Evolutionary conservation across 2,888 invertebrate species (phyloP).

Genomic region (Thecophora atra): DNA sequence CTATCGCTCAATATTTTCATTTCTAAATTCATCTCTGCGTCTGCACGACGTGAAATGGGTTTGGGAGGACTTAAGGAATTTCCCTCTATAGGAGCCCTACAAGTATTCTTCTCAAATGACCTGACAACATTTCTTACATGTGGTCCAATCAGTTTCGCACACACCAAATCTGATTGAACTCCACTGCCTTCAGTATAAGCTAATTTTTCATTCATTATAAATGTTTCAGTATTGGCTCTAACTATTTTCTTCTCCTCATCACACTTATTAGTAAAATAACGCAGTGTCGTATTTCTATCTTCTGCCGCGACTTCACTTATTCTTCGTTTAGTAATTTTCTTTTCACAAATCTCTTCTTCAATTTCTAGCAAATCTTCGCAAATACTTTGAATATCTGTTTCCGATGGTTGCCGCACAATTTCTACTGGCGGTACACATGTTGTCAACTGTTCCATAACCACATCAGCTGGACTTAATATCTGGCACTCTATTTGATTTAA

Average conservation of each 20-base stretch:
- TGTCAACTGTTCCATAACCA: constrained; percentile 49
- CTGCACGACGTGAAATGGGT: constrained; percentile 48
- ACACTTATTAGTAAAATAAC: neutral
- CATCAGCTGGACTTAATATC: constrained; percentile 53
- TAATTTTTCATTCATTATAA: constrained; percentile 28
- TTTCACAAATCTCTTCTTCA: constrained; percentile 60
- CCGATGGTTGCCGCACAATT: constrained; percentile 51
- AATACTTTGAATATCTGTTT: constrained; percentile 47
- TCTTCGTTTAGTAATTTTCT: constrained; percentile 52
- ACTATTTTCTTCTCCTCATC: neutral
- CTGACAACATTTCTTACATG: constrained; percentile 70
- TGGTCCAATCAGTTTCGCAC: constrained; percentile 50
- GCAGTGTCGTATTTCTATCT: neutral
- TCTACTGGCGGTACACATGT: constrained; percentile 49
- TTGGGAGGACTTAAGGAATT: constrained; percentile 58
- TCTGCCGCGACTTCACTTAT: constrained; percentile 49
- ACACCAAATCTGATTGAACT: neutral
- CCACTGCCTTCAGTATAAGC: neutral
- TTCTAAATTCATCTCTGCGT: constrained; percentile 51
- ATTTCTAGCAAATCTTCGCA: constrained; percentile 45
- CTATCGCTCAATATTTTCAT: constrained; percentile 53
- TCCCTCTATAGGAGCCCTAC: constrained; percentile 45
- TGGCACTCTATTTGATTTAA: constrained; percentile 53
- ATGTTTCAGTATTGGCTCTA: neutral
- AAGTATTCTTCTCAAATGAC: constrained; percentile 66